A percentile compares a stretch with the other conserved stretches of the same genome.
Evolutionary conservation across 64 coral and sea anemone species (phyloP).

Genomic region (Actinia equina): DNA sequence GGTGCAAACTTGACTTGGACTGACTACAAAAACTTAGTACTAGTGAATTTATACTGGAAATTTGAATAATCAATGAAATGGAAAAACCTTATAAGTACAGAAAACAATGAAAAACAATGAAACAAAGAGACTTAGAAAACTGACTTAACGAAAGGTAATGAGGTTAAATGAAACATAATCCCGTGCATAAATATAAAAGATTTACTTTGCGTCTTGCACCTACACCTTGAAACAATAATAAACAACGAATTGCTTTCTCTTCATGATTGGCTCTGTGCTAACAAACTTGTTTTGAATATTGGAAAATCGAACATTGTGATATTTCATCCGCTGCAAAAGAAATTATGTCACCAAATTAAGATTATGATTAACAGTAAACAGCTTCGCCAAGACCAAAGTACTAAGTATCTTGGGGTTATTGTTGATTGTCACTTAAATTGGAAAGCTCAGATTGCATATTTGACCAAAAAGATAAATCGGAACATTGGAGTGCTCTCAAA

Average conservation of each 20-base stretch:
- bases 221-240: background rate
- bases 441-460: background rate
- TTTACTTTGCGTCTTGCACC: too few relatives aligned
- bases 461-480: constrained; percentile 27
- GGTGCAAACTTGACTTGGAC: too few relatives aligned
- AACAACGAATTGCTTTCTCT: background rate
- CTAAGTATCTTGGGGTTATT: constrained; percentile 19
- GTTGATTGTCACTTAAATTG: constrained; percentile 22
- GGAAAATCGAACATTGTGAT: background rate
- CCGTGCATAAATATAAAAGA: too few relatives aligned
- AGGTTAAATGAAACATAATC: too few relatives aligned
- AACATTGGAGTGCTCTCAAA: constrained; percentile 30
- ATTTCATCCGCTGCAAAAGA: background rate
- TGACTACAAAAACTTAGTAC: too few relatives aligned
- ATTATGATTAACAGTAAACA: background rate
- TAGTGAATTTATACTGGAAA: too few relatives aligned
- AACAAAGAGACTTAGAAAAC: too few relatives aligned
- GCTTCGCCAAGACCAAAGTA: background rate
- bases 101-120: too few relatives aligned
- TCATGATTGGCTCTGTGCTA: background rate
- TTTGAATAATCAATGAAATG: too few relatives aligned
- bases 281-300: background rate
- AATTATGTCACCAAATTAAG: background rate
- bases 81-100: too few relatives aligned
- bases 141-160: too few relatives aligned